Evolutionary conservation across 1,140 invertebrate species (phyloP).

Genomic region (Calycopis cecrops): DNA sequence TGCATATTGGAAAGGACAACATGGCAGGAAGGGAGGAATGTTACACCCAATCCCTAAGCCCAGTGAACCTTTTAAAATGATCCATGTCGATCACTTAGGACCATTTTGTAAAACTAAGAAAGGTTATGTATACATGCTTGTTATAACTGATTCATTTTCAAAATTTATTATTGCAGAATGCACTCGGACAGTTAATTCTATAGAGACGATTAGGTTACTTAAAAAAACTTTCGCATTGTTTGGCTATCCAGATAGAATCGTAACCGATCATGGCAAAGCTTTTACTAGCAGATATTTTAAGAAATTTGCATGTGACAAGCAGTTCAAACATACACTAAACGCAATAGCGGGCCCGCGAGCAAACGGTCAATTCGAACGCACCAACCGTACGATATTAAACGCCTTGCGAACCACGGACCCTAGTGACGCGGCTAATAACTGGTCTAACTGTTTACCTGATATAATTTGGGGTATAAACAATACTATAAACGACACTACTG

Average conservation of each 20-base stretch:
- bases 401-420: not conserved
- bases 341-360: constrained; percentile 37
- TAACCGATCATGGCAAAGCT: constrained; percentile 34
- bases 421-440: not conserved
- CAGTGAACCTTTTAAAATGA: constrained; percentile 25
- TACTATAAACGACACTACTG: constrained; percentile 27
- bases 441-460: constrained; percentile 24
- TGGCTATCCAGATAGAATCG: constrained; percentile 32
- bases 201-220: not conserved
- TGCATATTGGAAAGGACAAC: constrained; percentile 26
- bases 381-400: not conserved
- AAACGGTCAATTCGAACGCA: constrained; percentile 26
- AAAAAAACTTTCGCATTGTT: constrained; percentile 23
- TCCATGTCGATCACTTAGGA: constrained; percentile 41
- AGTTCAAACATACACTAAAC: constrained; percentile 33
- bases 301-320: constrained; percentile 28
- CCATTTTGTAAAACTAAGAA: constrained; percentile 28
- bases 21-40: constrained; percentile 29
- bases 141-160: not conserved
- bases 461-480: constrained; percentile 36
- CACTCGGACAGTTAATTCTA: not conserved
- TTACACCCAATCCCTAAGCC: constrained; percentile 35
- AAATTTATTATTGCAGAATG: too few relatives aligned
- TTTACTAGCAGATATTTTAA: constrained; percentile 41
- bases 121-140: constrained; percentile 15